Evolutionary conservation across 2,113 vertebrate species (phyloP).

Genomic region (Prunella fulvescens): DNA sequence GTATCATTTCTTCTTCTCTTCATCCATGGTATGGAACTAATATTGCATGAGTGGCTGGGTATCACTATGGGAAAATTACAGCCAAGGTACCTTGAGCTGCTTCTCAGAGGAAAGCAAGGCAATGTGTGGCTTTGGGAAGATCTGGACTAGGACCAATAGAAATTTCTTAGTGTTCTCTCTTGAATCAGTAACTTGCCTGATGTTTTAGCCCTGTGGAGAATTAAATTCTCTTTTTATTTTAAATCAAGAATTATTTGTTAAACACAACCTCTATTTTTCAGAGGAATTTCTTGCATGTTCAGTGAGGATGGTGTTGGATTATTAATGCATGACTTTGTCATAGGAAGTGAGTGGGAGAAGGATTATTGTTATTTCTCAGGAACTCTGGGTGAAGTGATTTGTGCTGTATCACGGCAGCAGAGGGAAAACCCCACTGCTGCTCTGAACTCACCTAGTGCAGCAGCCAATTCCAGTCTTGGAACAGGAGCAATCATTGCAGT

Average conservation of each 20-base stretch:
- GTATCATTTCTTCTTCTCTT: not conserved
- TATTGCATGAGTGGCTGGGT: not conserved
- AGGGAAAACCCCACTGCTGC: not conserved
- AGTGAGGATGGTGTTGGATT: not conserved
- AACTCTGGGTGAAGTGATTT: not conserved
- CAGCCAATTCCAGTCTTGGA: fast-evolving
- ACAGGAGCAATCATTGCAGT: not conserved
- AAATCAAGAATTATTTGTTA: not conserved
- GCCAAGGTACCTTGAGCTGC: not conserved
- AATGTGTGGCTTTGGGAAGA: not conserved
- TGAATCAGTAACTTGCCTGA: not conserved
- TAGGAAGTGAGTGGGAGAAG: not conserved
- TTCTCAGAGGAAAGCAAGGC: not conserved
- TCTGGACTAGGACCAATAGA: not conserved
- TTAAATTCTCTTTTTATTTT: not conserved
- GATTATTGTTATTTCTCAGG: not conserved
- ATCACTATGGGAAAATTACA: not conserved
- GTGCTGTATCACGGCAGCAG: not conserved
- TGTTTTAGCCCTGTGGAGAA: not conserved
- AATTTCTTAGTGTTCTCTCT: not conserved
- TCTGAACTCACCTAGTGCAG: not conserved
- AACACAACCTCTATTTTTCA: not conserved
- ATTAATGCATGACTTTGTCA: not conserved
- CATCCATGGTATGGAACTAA: not conserved
- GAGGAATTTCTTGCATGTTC: not conserved